Base-by-base conservation (phyloP, 2,797 vertebrate genomes). In the Dendrocincla fuliginosa region DNA sequence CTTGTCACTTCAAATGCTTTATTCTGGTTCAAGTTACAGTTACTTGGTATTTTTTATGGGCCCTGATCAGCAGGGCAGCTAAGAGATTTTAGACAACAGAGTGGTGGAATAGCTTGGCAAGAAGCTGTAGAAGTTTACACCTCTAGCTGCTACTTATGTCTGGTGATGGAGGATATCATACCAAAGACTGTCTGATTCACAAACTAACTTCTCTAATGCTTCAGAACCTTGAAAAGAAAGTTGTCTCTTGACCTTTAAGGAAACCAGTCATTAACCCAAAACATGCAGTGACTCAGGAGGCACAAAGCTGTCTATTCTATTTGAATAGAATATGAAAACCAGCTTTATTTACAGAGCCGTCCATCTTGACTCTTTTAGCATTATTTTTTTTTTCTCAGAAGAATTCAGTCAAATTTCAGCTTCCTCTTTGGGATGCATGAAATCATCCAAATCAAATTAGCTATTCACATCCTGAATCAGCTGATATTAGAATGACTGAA, bases 371-470 rank as follows among this genome's bases (percentile, higher is more conserved):
- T 74, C 12, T 61, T 87, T 59, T 23, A 61, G 2, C 5, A 37
- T 17, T 39, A 49, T 4, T 41, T 50, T 55, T 56, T 50, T 50
- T 67, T 27, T 32, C 23, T 5, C 30, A 15, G 41, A 87, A 67
- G 33, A 35, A 63, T 83, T 80, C 47, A 83, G 13, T 24, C 57
- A 89, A 85, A 89, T 89, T 93, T 80, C 59, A 70, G n/a, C 37
- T 91, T 49, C 44, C 37, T 93, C 41, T 95, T 83, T 81, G 24
- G 32, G 16, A 80, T 87, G 49, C 49, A 85, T 77, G 56, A 92
- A 92, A 68, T 89, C 68, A 77, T 80, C 71, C 87, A 95, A 89
- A 93, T 96, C 71, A 91, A 89, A 87, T 91, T 90, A 96, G 60
- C 64, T 93, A 86, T 95, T 95, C 85, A 88, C 53, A 94, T 86